Evolutionary conservation across 2,797 vertebrate species (phyloP), one percentile per base, ranked within the genome.

Genomic region (Uromys caudimaculatus): DNA sequence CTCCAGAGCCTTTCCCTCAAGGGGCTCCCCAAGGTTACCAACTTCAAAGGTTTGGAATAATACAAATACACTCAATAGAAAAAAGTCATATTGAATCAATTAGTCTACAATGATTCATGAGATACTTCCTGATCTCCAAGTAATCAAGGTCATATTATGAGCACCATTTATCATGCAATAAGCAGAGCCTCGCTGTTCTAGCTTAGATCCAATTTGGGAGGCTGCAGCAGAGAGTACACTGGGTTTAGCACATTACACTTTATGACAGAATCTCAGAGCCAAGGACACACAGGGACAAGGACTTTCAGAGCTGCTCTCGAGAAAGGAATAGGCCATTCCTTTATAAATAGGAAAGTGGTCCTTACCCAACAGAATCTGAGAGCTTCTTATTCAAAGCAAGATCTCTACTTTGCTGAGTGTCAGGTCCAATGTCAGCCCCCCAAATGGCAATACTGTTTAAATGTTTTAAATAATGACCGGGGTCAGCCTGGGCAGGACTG

Each of bases 21-120:
- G 81, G 76, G 76, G 32, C 64, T 97, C 91, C 44, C 75, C 69
- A 64, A 90, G 73, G 29, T 82, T 90, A 89, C 44, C 75, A 89
- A 19, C 93, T 96, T 97, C 47, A 94, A 92, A 95, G 77, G 7
- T 78, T 96, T 96, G 82, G 58, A 91, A 86, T 93, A 69, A 32
- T 56, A 78, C 67, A 84, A 93, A 95, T 83, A 89, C 44, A n/a
- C 85, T 83, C 44, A 79, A 50, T 69, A 79, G 77, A 93, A 94
- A 92, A 81, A 94, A 93, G 82, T 87, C 93, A 84, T 85, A 64
- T 87, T 93, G 90, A 97, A 90, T 93, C 88, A 91, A 87, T 91
- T 92, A 85, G 91, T 69, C 73, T 95, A 71, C 82, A 84, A 92
- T 97, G 88, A 94, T 94, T 96, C 75, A 56, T 73, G 95, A 95